Base-by-base conservation (phyloP, 2,888 invertebrate species). In the Arge pagana region DNA sequence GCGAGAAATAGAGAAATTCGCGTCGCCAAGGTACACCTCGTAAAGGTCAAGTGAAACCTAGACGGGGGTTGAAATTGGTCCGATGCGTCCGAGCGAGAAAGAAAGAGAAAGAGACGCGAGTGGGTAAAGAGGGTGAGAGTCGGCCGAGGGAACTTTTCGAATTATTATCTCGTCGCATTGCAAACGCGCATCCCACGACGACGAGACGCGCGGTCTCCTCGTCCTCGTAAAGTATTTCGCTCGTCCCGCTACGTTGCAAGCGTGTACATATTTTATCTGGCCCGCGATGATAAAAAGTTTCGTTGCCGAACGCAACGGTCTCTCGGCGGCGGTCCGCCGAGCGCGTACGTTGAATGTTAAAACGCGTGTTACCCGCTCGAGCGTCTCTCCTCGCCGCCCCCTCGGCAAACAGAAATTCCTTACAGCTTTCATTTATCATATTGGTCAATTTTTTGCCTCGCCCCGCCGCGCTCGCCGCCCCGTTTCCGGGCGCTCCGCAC, bases 241-340 rank as follows among this genome's bases (percentile, higher is more conserved):
- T 45, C 45, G 35, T 35, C 24, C 45, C n/a, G 33, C 45, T 33
- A 45, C 45, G 35, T 45, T 45, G 45, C 45, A 45, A 45, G 45
- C 24, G 45, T 35, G 31, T 33, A 45, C 45, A 45, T 45, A 45
- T 45, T 31, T 45, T 33, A 45, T 23, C 13, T 42, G 15, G 45
- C 35, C 45, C 13, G 16, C 23, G 45, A 45, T 31, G 45, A 33
- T 45, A 45, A 33, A 45, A 33, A 35, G n/a, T 10, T 26, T 10
- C 8, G 4, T 26, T n/a, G n/a, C 4, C 28, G 8, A 10, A 10
- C n/a, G 28, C 28, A 26, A 26, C 28, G 28, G n/a, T 26, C 2
- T 26, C 28, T 26, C 28, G 28, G n/a, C 28, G 4, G 28, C 6
- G 28, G 10, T 13, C 11, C 7, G 33, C 6, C 11, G 13, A 33